Evolutionary conservation across 2,113 vertebrate species (phyloP), one percentile per base, ranked within the genome.

Genomic region (Ptilorrhoa leucosticta): DNA sequence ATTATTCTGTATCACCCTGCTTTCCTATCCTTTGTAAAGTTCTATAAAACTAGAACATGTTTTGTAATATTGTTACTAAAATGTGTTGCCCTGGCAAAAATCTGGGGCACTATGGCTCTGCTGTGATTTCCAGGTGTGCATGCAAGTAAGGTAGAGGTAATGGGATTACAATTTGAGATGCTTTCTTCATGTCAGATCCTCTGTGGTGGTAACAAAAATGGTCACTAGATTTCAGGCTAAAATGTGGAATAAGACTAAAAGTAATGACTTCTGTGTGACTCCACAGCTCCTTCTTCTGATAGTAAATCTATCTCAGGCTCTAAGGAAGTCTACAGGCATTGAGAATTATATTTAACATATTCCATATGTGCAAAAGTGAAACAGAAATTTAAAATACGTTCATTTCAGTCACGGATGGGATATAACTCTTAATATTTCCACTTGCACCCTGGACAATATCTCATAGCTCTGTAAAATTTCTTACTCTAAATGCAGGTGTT

Each of bases 341-440:
- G 81, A 95, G 66, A 88, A 76, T 90, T 85, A 58, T 66, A 70
- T 94, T 87, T 89, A 94, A 91, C 82, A 66, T 94, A 66, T 83
- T 94, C 91, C 91, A 87, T 91, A 33, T 93, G 94, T 91, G 66
- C 66, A 73, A 77, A 47, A 94, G 58, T 2, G 22, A 91, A 95
- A 48, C 40, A 87, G 53, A 90, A 93, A 73, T 57, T 73, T 92
- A 68, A 92, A 93, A 82, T 93, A 42, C 40, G 53, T 87, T 89
- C 7, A 91, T 91, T 96, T 95, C 42, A 58, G 58, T 77, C 79
- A 89, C 4, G 31, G 66, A 72, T 90, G 84, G 81, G 66, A 80
- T 80, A 63, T 94, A 91, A 93, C 30, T 89, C 73, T 85, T 93
- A 85, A 83, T 96, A 93, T 91, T 95, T 96, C 91, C 63, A 72